phyloP scores from a whole-genome alignment of 2,113 vertebrate genomes.

The Alethe diademata region DNA sequence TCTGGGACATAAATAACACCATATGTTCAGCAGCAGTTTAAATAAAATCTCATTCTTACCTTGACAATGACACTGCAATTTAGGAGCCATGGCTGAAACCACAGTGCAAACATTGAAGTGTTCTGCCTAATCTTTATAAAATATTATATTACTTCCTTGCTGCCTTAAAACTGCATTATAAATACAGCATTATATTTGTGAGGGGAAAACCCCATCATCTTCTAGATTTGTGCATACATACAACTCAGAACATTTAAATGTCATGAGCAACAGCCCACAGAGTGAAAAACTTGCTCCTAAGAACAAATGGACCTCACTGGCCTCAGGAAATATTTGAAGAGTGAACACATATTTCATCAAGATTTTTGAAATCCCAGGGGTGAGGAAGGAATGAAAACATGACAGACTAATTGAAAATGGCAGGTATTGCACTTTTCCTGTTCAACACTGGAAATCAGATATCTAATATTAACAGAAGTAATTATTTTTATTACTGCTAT shows the following conservation, averaged over 20 bases:
- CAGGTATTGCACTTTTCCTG: constrained; percentile 70
- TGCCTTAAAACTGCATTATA: not conserved
- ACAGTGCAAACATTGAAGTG: not conserved
- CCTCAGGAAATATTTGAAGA: constrained; percentile 82
- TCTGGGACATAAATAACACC: constrained; percentile 56
- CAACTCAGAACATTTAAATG: constrained; percentile 68
- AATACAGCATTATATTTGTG: not conserved
- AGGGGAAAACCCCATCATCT: not conserved
- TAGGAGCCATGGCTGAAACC: not conserved
- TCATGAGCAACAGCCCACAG: constrained; percentile 61
- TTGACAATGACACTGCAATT: constrained; percentile 20
- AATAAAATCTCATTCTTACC: constrained; percentile 29
- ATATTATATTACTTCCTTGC: not conserved
- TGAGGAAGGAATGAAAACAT: constrained; percentile 70
- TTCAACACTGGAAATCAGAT: constrained; percentile 70
- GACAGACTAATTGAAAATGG: constrained; percentile 77
- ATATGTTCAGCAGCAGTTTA: constrained; percentile 34
- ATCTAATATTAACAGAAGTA: constrained; percentile 62
- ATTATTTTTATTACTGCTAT: constrained; percentile 67
- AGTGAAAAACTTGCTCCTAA: constrained; percentile 69
- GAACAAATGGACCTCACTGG: constrained; percentile 77
- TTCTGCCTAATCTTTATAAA: not conserved
- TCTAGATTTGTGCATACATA: not conserved
- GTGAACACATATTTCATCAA: constrained; percentile 75
- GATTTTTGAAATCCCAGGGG: constrained; percentile 73